phyloP scores from a whole-genome alignment of 2,888 invertebrate species.

The Nasonia oneida region DNA sequence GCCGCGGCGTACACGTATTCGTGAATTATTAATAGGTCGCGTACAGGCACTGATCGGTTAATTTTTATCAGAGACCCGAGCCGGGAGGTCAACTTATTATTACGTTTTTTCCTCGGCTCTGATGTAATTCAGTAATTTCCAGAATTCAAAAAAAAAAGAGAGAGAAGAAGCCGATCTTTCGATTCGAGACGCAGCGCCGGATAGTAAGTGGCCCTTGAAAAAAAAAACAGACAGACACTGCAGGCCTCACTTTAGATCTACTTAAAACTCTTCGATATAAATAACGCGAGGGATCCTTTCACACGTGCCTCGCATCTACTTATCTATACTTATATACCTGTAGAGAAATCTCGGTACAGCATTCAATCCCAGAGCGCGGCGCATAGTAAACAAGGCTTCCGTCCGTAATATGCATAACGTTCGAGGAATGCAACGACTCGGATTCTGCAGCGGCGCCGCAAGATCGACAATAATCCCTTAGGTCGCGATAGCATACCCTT shows the following conservation, averaged over 20 bases:
- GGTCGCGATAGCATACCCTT: slow-evolving; percentile 2
- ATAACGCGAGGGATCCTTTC: not conserved
- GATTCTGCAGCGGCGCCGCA: not conserved
- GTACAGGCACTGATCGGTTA: not conserved
- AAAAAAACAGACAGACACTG: not conserved
- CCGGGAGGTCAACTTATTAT: slow-evolving; percentile 43
- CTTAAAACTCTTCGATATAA: not conserved
- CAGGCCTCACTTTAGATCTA: no score
- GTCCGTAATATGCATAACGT: not conserved
- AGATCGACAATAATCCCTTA: not conserved
- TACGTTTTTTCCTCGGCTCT: slow-evolving; percentile 31
- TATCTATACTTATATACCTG: not conserved
- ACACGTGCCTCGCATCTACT: not conserved
- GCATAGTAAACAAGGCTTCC: not conserved
- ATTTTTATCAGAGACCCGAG: slow-evolving; percentile 35
- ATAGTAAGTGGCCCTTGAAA: slow-evolving; percentile 32
- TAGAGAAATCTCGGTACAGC: not conserved
- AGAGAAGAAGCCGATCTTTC: not conserved
- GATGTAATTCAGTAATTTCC: slow-evolving; percentile 3
- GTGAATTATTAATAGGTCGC: not conserved
- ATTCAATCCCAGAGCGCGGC: not conserved
- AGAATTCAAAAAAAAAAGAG: not conserved
- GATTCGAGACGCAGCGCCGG: no score
- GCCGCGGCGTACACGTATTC: not conserved
- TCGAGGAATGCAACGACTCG: slow-evolving; percentile 4